Base-by-base conservation (phyloP, 2,888 invertebrate genomes). In the Dexiosoma caninum region DNA sequence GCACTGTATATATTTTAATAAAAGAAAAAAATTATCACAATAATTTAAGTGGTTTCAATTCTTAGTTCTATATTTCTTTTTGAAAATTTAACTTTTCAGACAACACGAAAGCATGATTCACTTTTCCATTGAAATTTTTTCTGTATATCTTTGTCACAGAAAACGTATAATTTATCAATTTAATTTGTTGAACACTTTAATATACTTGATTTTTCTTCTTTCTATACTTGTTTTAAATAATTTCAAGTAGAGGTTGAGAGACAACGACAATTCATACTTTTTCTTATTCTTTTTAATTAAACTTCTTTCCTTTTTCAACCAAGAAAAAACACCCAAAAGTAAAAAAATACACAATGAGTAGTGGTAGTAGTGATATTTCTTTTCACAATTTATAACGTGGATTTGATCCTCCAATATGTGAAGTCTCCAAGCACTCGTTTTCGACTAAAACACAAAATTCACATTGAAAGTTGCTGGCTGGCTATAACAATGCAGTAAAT, bases 341-440 rank as follows among this genome's bases (percentile, higher is more conserved):
- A 67, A 59, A 79, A n/a, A 27, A 77, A 60, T 72, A 57, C 66
- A 71, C 80, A 81, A 60, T 59, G 19, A 78, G 69, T 57, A 62
- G 49, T 60, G 37, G 62, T 60, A 30, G 49, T 57, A 62, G 23
- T 57, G 35, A 53, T 59, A 57, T 32, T 37, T 72, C 19, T 55
- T 55, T 79, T 79, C 75, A 75, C 75, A 78, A 82, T 66, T 75
- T 55, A 64, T 57, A 86, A 88, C 87, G 88, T 89, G 89, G 87
- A 89, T 87, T 88, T 88, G 88, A 89, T 88, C 88, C 89, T 89
- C 87, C 89, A 88, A 86, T 86, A 87, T 85, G 86, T 87, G 89
- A 89, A 89, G 89, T 88, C 89, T 89, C 88, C 89, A 89, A 89
- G 88, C 86, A 86, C 85, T 86, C 84, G 85, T 84, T 84, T 86